Base-by-base conservation (phyloP, 2,113 vertebrate species). In the Upupa epops region DNA sequence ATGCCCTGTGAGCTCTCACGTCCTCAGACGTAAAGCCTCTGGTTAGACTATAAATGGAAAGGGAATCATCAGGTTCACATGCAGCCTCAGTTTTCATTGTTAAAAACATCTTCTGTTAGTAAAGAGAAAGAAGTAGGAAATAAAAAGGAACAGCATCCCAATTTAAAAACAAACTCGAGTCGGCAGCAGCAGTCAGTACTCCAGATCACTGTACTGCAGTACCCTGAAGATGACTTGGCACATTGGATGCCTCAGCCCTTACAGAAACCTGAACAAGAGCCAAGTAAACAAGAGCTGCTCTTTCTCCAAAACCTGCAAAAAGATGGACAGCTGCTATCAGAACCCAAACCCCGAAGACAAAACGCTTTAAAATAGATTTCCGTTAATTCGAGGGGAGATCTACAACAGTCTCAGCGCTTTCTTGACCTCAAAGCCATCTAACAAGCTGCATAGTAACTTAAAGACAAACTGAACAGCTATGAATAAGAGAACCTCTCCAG, bases 11-110 rank as follows among this genome's bases (percentile, higher is more conserved):
- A 56, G 32, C 86, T 52, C 16, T 54, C 75, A 19, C 11, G 54
- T 49, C 45, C 58, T 88, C 48, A 59, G 71, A 80, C 48, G 52
- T 71, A 17, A 83, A 83, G 46, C 6, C 45, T 56, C 76, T 81
- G 49, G 61, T 69, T 71, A 28, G 45, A 71, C 48, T 86, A 81
- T 91, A 91, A 95, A 88, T 31, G n/a, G 75, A 76, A 94, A 64
- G 18, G 52, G 51, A 70, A 83, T 45, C 32, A 18, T 42, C 16
- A 77, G n/a, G 36, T 18, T 83, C 45, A 68, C 15, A 13, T 5
- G 13, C 37, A 88, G 66, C 32, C 37, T 68, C 64, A 64, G n/a
- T 49, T 86, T 83, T 42, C 65, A 77, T 45, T 1, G 5, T 21
- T 59, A 36, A 70, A 78, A 91, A 18, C 8, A 48, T 61, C 55